A percentile compares a stretch with the other conserved stretches of the same genome.
Evolutionary conservation across 30 jellyfish, hydroid and myxozoan species (phyloP).

Genomic region (Nemopilema nomurai): DNA sequence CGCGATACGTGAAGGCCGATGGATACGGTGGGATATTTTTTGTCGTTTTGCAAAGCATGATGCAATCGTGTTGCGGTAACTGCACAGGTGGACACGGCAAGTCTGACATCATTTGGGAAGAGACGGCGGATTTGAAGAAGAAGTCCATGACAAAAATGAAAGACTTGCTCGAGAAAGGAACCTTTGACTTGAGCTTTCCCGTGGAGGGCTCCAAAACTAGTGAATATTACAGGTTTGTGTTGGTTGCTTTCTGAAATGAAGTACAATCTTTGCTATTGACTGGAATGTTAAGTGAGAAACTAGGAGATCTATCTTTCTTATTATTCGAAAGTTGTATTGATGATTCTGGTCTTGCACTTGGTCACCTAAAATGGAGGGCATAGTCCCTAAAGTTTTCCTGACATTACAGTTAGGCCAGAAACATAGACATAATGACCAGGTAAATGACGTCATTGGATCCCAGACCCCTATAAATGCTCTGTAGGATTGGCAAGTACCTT

Average conservation of each 20-base stretch:
- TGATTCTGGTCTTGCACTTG: too few species aligned
- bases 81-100: constrained; percentile 90
- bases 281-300: too few species aligned
- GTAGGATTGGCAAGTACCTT: too few species aligned
- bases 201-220: constrained; percentile 60
- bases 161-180: constrained; percentile 24
- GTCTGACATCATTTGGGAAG: constrained; percentile 64
- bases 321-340: too few species aligned
- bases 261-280: too few species aligned
- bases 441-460: too few species aligned
- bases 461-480: too few species aligned
- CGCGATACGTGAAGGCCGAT: constrained; percentile 32
- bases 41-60: constrained; percentile 50
- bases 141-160: constrained; percentile 45
- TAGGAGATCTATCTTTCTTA: too few species aligned
- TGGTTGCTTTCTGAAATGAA: not conserved
- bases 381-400: too few species aligned
- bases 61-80: constrained; percentile 76
- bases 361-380: too few species aligned
- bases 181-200: constrained; percentile 69
- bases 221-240: constrained; percentile 71
- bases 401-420: too few species aligned
- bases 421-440: too few species aligned
- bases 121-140: constrained; percentile 24
- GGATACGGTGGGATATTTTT: constrained; percentile 72